Base-by-base conservation (phyloP, 92 coral and sea anemone genomes). In the Paragorgia papillata region DNA sequence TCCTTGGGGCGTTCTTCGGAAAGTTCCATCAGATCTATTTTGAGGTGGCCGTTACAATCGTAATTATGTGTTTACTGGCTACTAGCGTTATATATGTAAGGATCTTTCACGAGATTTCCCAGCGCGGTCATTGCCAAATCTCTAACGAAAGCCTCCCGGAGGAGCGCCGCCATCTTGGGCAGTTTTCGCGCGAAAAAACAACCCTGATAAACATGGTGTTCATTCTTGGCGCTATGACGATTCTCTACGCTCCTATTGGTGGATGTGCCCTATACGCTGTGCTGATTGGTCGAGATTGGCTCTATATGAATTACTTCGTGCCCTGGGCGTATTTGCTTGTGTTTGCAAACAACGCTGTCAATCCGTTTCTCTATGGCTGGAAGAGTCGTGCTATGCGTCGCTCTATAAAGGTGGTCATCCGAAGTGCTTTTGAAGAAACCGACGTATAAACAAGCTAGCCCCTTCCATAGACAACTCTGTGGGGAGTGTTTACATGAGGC, bases 251-350 rank as follows among this genome's bases (percentile, higher is more conserved):
- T 53, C 78, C 78, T 34, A 25, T 71, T 31, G 78, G 78, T 29
- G 78, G 78, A 30, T 71, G 78, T 40, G 78, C 40, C 21, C 30
- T 71, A 35, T 71, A 71, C 78, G 50, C 78, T 12, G 40, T 54
- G 40, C 44, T 71, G 78, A 53, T 71, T 55, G 78, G 78, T 21
- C 78, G 64, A 53, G 78, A 71, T 26, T 53, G 78, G 78, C n/a
- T 71, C 28, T 71, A 71, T 34, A 71, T 71, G 63, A 71, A 71
- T 55, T 71, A 28, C 32, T 71, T 71, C 21, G 64, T 71, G 58
- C 64, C 78, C 31, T 71, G 78, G 78, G 78, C 78, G 48, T 71
- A 71, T 54, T n/a, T 71, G 8, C 51, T 71, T 13, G 78, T 71
- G 31, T 71, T 71, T 53, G 39, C 78, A 13, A 71, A 51, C 43